Evolutionary conservation across 2,888 invertebrate genomes (phyloP), one percentile per base, ranked within the genome.

Genomic region (Acleris laterana): DNA sequence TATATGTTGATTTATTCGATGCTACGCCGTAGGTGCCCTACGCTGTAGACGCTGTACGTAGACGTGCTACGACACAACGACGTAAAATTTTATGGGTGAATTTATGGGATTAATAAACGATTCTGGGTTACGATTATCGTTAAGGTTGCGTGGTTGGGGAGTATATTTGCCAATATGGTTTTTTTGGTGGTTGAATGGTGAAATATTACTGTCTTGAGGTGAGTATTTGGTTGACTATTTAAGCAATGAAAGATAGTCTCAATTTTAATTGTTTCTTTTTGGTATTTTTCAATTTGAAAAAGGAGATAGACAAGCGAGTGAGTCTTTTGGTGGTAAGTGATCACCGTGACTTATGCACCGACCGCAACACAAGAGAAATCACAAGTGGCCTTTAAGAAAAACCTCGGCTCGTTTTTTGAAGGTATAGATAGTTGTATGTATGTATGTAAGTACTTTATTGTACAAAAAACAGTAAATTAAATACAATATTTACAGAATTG

Each of bases 51-150:
- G 32, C 52, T 61, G 38, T 19, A 32, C 53, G 53, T 62, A 32
- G 53, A 32, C 53, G 61, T 32, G 13, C 53, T 62, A 62, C 61
- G 61, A 16, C 46, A 46, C 17, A 38, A 38, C 13, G n/a, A n/a
- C n/a, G 46, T 46, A 46, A 55, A 55, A 55, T 66, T 62, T 66
- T 57, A 66, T 50, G 38, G 20, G 22, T 28, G 25, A 48, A 66
- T 66, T 66, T 62, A 66, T 66, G 57, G 61, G 46, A 62, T 66
- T 66, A 66, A 62, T 66, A 62, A 61, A 46, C 48, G 66, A 62
- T 61, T 65, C 5, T 20, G 49, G 44, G 55, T 19, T 50, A 50
- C 60, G 60, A 55, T 51, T 56, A 61, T 61, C 44, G 60, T 17
- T 9, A 55, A 9, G 51, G 11, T 50, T 44, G n/a, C 28, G 6